A percentile compares a stretch with the other conserved stretches of the same genome.
Conservation (phyloP, 2,888 invertebrate species). For the Pasiphila rectangulata region DNA sequence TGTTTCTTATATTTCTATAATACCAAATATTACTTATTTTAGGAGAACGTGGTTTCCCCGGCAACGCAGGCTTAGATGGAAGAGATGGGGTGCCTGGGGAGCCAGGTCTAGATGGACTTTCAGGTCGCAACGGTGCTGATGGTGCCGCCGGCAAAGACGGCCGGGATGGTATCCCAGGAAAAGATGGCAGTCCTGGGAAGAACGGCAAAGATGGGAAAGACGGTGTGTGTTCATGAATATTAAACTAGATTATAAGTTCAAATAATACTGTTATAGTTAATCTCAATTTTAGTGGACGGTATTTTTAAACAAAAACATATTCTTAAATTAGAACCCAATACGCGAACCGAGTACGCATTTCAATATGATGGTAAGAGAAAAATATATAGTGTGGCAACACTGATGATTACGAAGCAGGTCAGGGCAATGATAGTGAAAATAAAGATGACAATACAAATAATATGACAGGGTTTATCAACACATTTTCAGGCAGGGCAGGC, state of each 20-base stretch:
- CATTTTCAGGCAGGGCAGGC: slow-evolving; percentile 81
- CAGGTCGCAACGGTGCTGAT: slow-evolving; percentile 91
- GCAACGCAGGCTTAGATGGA: slow-evolving; percentile 89
- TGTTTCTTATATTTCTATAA: neutral
- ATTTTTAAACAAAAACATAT: too few relatives aligned
- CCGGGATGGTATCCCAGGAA: slow-evolving; percentile 84
- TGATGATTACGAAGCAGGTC: too few relatives aligned
- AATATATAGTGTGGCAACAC: too few relatives aligned
- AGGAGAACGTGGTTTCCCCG: slow-evolving; percentile 86
- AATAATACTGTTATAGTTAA: too few relatives aligned
- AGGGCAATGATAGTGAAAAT: too few relatives aligned
- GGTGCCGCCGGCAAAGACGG: slow-evolving; percentile 89
- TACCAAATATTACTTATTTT: slow-evolving; percentile 26
- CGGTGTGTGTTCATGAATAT: slow-evolving; percentile 47
- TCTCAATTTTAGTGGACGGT: too few relatives aligned
- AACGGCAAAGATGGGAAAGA: slow-evolving; percentile 76
- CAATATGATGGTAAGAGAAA: too few relatives aligned
- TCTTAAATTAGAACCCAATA: too few relatives aligned
- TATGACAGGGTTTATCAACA: too few relatives aligned
- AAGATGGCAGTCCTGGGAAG: slow-evolving; percentile 86
- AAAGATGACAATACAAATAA: too few relatives aligned
- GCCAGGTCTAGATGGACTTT: slow-evolving; percentile 92
- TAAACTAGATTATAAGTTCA: neutral
- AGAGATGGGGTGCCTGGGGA: slow-evolving; percentile 94
- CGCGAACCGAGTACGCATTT: too few relatives aligned